Conservation (phyloP, 2,888 invertebrate species). For the Spodoptera littoralis region DNA sequence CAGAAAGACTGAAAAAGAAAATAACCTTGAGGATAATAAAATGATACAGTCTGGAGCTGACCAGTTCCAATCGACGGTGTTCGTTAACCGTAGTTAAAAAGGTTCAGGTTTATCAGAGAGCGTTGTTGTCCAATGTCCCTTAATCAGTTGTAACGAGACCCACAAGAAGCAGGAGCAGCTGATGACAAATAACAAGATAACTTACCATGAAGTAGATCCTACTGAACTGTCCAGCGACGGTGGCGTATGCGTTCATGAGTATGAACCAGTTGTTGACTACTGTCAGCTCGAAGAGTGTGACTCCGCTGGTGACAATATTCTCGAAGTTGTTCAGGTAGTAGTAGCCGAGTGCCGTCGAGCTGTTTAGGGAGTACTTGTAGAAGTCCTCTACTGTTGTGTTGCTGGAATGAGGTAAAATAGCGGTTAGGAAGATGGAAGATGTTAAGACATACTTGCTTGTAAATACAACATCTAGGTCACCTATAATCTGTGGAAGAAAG, state of each 20-base stretch:
- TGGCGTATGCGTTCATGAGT: constrained; percentile 95
- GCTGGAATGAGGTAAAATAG: constrained; percentile 78
- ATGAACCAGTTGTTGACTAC: constrained; percentile 98
- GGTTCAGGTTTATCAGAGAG: no score
- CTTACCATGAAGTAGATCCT: constrained; percentile 94
- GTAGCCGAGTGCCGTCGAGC: constrained; percentile 92
- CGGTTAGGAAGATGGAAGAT: background rate
- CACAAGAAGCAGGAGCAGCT: no score
- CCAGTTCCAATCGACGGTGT: no score
- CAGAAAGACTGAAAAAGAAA: no score
- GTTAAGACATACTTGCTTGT: no score
- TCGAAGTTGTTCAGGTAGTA: constrained; percentile 96
- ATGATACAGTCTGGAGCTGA: no score
- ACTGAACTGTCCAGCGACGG: constrained; percentile 91
- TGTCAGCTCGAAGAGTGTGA: constrained; percentile 96
- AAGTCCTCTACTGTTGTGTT: constrained; percentile 95
- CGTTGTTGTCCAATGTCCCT: no score
- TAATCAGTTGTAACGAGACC: no score
- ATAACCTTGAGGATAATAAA: no score
- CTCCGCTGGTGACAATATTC: constrained; percentile 93
- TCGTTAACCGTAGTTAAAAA: no score
- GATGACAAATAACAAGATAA: background rate
- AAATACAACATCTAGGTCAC: no score
- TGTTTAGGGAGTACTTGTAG: constrained; percentile 92
- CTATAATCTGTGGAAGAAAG: no score